Evolutionary conservation across 2,113 vertebrate genomes (phyloP).

Genomic region (Aphyosemion australe): DNA sequence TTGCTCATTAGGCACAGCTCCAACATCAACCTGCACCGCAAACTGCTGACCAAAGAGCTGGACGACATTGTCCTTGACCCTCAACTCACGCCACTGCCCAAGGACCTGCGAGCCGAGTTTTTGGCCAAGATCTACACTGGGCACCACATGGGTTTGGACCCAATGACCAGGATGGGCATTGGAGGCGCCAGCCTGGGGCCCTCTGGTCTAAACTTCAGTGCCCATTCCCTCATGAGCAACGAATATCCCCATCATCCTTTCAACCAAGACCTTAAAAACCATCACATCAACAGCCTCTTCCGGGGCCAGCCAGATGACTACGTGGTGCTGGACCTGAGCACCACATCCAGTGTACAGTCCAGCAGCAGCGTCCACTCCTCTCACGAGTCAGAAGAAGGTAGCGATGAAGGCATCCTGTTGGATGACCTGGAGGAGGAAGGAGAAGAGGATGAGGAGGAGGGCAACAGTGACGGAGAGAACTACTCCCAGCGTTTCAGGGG

Average conservation of each 20-base stretch:
- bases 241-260: slow-evolving; percentile 81
- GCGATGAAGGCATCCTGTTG: slow-evolving; percentile 95
- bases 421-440: slow-evolving; percentile 87
- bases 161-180: slow-evolving; percentile 60
- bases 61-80: slow-evolving; percentile 98
- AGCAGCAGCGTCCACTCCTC: slow-evolving; percentile 97
- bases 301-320: slow-evolving; percentile 90
- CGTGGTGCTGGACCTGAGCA: slow-evolving; percentile 97
- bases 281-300: slow-evolving; percentile 89
- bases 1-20: slow-evolving; percentile 90
- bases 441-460: slow-evolving; percentile 71
- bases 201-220: slow-evolving; percentile 76
- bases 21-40: slow-evolving; percentile 99
- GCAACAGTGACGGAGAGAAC: slow-evolving; percentile 91
- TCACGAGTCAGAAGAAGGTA: slow-evolving; percentile 93
- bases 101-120: slow-evolving; percentile 95
- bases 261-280: slow-evolving; percentile 54
- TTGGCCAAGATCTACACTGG: slow-evolving; percentile 95
- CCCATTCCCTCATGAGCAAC: slow-evolving; percentile 86
- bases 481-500: slow-evolving; percentile 80
- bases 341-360: slow-evolving; percentile 95
- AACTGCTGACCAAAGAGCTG: slow-evolving; percentile 99
- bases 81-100: slow-evolving; percentile 91
- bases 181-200: slow-evolving; percentile 54
- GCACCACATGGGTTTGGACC: slow-evolving; percentile 89